Evolutionary conservation across 2,113 vertebrate genomes (phyloP).

Genomic region (Okapia johnstoni): DNA sequence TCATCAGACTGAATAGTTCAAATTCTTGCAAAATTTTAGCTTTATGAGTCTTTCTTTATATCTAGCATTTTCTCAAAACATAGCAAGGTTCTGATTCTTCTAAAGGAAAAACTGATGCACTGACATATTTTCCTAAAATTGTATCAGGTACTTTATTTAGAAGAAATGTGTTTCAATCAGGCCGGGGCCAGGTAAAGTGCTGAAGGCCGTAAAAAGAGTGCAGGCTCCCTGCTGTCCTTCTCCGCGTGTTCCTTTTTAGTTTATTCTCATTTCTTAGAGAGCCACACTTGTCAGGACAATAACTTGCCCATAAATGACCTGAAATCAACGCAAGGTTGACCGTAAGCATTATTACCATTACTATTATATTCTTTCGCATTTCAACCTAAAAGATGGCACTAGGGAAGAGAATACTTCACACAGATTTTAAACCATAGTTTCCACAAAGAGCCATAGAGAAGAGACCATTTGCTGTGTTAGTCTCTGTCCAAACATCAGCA

Average conservation of each 20-base stretch:
- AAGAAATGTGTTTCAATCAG: not conserved
- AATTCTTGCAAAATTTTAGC: not conserved
- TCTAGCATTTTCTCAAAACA: not conserved
- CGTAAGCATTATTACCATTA: not conserved
- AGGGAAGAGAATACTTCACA: not conserved
- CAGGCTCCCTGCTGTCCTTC: no score
- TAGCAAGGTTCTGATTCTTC: not conserved
- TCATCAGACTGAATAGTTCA: not conserved
- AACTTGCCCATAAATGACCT: not conserved
- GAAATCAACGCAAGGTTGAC: not conserved
- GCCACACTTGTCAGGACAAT: not conserved
- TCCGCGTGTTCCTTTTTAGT: not conserved
- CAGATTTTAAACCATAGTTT: not conserved
- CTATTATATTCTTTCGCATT: not conserved
- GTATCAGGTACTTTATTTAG: not conserved
- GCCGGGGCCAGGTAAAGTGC: no score
- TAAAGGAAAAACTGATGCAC: not conserved
- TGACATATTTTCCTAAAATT: not conserved
- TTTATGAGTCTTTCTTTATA: not conserved
- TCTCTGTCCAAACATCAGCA: not conserved
- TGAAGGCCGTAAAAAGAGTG: accelerated
- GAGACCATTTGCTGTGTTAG: no score
- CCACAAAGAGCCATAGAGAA: not conserved
- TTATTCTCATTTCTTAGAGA: not conserved
- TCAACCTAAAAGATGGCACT: not conserved